phyloP scores from a whole-genome alignment of 2,888 invertebrate species.

The Poecilus cupreus region DNA sequence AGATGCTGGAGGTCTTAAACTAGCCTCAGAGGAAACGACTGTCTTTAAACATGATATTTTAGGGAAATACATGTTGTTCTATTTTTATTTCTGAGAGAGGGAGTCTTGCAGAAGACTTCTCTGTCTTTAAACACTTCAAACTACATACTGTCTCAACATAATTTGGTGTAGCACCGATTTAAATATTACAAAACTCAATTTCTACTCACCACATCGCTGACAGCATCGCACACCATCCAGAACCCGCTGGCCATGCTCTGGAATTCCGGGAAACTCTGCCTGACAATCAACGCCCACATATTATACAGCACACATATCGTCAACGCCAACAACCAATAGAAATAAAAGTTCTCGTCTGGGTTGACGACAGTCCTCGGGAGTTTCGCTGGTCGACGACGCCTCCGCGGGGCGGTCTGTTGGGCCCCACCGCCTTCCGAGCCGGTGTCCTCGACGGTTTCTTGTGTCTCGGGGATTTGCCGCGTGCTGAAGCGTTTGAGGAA shows the following conservation, averaged over 20 bases:
- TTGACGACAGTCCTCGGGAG: conserved; percentile 90
- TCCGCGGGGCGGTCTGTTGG: conserved; percentile 75
- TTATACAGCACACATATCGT: conserved; percentile 95
- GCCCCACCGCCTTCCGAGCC: conserved; percentile 73
- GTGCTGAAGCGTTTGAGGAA: conserved; percentile 96
- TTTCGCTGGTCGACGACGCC: conserved; percentile 81
- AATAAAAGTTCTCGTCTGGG: conserved; percentile 96
- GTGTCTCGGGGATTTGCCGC: conserved; percentile 90
- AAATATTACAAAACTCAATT: neutral
- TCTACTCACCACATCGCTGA: conserved; percentile 80
- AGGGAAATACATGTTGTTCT: too few species aligned
- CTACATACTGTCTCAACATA: too few species aligned
- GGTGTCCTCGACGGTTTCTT: conserved; percentile 85
- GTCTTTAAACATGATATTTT: too few species aligned
- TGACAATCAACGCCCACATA: conserved; percentile 95
- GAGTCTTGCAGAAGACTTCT: too few species aligned
- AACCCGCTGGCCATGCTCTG: conserved; percentile 82
- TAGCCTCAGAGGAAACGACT: too few species aligned
- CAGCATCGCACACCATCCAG: conserved; percentile 89
- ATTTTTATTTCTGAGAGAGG: too few species aligned
- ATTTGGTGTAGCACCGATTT: too few species aligned
- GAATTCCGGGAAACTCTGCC: conserved; percentile 95
- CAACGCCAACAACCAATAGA: conserved; percentile 94
- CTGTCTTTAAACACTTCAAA: too few species aligned
- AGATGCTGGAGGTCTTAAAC: too few species aligned